phyloP scores from a whole-genome alignment of 2,797 vertebrate genomes.

The Clarias fuscus region DNA sequence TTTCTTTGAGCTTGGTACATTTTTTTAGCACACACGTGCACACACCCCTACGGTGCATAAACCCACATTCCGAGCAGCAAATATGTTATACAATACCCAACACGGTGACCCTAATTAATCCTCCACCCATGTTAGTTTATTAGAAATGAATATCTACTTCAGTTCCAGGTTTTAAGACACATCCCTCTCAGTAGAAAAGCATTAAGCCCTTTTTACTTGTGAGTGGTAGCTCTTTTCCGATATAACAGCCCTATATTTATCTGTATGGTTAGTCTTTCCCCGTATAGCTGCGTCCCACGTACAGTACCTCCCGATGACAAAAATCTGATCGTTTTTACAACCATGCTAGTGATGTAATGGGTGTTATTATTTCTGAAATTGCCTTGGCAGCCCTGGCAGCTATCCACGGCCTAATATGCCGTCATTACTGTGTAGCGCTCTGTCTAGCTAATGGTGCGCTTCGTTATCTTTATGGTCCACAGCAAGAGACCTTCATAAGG shows the following conservation, averaged over 20 bases:
- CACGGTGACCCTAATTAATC: conserved; percentile 25
- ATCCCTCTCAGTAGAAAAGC: not conserved
- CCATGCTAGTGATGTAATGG: conserved; percentile 24
- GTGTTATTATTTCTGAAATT: conserved; percentile 28
- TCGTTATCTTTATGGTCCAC: conserved; percentile 29
- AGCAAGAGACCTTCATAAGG: conserved; percentile 36
- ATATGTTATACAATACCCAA: not conserved
- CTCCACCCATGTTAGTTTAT: conserved; percentile 39
- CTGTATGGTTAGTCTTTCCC: not conserved
- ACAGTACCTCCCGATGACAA: not conserved
- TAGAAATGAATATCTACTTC: not conserved
- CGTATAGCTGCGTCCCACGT: not conserved
- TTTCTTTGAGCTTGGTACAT: not conserved
- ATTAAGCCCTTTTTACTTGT: not conserved
- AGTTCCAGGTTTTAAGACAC: not conserved
- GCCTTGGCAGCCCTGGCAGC: not conserved
- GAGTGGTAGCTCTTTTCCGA: not conserved
- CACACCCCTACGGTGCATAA: no score
- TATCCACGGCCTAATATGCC: conserved; percentile 1
- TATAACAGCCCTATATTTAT: not conserved
- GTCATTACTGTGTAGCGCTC: conserved; percentile 9
- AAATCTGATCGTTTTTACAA: conserved; percentile 6
- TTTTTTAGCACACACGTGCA: not conserved
- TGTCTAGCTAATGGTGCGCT: conserved; percentile 20
- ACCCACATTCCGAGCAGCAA: not conserved